Percentiles rank a stretch among this genome's conserved stretches.
phyloP scores from a whole-genome alignment of 1,140 invertebrate genomes.

The Triops cancriformis region DNA sequence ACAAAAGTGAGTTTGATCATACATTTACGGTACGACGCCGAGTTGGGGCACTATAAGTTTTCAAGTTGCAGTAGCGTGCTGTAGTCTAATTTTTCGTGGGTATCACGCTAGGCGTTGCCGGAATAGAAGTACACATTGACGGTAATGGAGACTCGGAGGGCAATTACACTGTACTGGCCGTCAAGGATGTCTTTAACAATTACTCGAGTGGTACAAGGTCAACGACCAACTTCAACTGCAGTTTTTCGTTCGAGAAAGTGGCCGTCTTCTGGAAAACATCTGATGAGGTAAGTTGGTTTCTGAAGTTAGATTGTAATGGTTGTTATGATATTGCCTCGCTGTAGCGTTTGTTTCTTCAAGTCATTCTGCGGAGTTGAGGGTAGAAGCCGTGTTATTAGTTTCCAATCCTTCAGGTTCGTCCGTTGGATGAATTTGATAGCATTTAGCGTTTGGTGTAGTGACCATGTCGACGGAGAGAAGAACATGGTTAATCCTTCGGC shows the following conservation, averaged over 20 bases:
- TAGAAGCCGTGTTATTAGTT: too few species aligned
- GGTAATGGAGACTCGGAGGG: slow-evolving; percentile 89
- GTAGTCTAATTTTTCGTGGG: slow-evolving; percentile 14
- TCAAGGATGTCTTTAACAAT: slow-evolving; percentile 45
- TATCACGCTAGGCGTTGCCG: slow-evolving; percentile 69
- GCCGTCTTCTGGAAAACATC: not conserved
- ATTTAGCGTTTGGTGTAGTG: too few species aligned
- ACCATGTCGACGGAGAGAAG: too few species aligned
- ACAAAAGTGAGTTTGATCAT: slow-evolving; percentile 56
- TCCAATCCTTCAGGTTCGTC: too few species aligned
- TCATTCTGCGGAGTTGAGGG: too few species aligned
- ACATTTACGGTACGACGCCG: not conserved
- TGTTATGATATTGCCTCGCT: not conserved
- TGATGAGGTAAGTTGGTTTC: not conserved
- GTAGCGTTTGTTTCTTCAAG: not conserved
- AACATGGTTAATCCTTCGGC: too few species aligned
- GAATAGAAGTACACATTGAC: slow-evolving; percentile 81
- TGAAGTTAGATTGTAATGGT: not conserved
- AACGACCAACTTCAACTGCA: slow-evolving; percentile 1
- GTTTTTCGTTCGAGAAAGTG: slow-evolving; percentile 21
- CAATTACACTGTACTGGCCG: slow-evolving; percentile 86
- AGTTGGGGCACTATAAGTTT: not conserved
- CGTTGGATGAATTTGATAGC: too few species aligned
- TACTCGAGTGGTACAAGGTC: not conserved
- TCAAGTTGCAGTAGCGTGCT: slow-evolving; percentile 9